Percentiles rank a stretch among this genome's conserved stretches.
Evolutionary conservation across 2,797 vertebrate species (phyloP).

Genomic region (Galago senegalensis): DNA sequence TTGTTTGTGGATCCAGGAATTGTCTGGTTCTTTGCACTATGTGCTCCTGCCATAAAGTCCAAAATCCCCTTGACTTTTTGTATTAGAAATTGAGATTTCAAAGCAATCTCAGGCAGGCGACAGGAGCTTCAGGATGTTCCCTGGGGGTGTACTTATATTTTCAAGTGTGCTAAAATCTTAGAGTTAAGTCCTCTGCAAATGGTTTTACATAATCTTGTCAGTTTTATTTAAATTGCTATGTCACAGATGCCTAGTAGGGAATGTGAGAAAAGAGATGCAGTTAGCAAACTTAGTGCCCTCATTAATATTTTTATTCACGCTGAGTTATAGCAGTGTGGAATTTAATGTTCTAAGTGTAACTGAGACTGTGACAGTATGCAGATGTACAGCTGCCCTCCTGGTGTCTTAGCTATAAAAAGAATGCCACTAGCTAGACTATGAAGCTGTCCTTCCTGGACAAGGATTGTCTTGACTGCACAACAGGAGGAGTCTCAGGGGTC

Average conservation of each 20-base stretch:
- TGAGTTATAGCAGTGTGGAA: slow-evolving; percentile 45
- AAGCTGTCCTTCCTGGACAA: not conserved
- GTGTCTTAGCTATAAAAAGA: slow-evolving; percentile 4
- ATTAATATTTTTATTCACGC: slow-evolving; percentile 78
- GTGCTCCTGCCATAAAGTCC: not conserved
- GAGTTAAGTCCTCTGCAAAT: not conserved
- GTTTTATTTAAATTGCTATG: slow-evolving; percentile 59
- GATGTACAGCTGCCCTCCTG: slow-evolving; percentile 48
- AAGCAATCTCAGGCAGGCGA: slow-evolving; percentile 50
- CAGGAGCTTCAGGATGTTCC: not conserved
- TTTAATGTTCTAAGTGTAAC: slow-evolving; percentile 63
- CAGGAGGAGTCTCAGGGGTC: not conserved
- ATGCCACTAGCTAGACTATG: not conserved
- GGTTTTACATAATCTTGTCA: slow-evolving; percentile 41
- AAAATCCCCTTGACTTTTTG: slow-evolving; percentile 30
- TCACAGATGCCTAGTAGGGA: slow-evolving; percentile 54
- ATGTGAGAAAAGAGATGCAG: slow-evolving; percentile 64
- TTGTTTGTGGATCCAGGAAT: not conserved
- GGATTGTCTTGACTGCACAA: not conserved
- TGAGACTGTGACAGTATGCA: not conserved
- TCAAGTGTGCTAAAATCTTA: not conserved
- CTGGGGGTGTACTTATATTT: not conserved
- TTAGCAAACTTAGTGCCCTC: slow-evolving; percentile 58
- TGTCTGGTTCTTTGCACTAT: not conserved
- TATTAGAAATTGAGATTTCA: slow-evolving; percentile 51